These are phyloP conservation scores for Pitta sordida DNA, from an alignment of 2,113 vertebrate species.

Conservation along the genomic window DNA sequence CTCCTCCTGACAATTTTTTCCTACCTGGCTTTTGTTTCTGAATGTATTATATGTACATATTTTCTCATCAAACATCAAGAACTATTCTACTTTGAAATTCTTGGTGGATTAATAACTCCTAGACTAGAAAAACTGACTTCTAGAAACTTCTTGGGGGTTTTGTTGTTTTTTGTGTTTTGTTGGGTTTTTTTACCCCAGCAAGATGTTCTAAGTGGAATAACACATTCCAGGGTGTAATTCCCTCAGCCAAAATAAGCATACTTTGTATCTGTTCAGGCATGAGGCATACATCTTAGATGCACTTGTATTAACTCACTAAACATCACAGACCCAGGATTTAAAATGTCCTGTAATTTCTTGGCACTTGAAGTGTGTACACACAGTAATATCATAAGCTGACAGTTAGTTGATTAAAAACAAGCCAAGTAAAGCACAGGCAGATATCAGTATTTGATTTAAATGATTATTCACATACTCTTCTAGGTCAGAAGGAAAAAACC, in stretches of 20 bases:
- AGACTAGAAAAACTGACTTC: background rate
- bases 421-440: constrained; percentile 55
- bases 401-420: constrained; percentile 56
- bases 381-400: constrained; percentile 30
- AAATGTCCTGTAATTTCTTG: constrained; percentile 48
- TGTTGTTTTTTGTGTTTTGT: background rate
- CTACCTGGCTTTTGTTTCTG: background rate
- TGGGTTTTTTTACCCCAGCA: background rate
- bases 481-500: background rate
- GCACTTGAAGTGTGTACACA: constrained; percentile 18
- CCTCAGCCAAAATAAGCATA: constrained; percentile 49
- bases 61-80: background rate
- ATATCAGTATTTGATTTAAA: constrained; percentile 46
- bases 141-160: background rate
- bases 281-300: constrained; percentile 41
- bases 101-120: background rate
- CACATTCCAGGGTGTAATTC: constrained; percentile 39
- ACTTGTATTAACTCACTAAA: constrained; percentile 18
- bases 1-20: background rate
- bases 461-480: constrained; percentile 21
- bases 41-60: background rate
- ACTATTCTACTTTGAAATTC: background rate
- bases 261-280: constrained; percentile 51
- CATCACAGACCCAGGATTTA: background rate
- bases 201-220: constrained; percentile 25